Evolutionary conservation across 2,888 invertebrate genomes (phyloP), one percentile per base, ranked within the genome.

Genomic region (Epicampocera succincta): DNA sequence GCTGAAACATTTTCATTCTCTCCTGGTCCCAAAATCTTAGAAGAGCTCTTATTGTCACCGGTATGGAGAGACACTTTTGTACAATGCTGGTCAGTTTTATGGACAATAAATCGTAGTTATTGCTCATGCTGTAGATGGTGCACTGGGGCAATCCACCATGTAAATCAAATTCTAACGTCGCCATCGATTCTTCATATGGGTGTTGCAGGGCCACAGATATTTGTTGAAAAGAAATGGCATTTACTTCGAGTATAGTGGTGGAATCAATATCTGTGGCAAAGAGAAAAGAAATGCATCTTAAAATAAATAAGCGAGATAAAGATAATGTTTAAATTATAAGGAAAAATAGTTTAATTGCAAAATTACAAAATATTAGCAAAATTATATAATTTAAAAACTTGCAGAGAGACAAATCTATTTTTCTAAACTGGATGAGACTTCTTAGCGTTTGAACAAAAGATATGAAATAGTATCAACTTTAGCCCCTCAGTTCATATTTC

Each of bases 191-290:
- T 88, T 97, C 97, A 19, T 95, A 92, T 0, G 98, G 98, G 92
- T 98, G 98, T 89, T 98, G 98, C 88, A 99, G 93, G 9, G 97
- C 95, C 19, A 99, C 94, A 11, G 96, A 96, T 84, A 99, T 94
- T 90, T 97, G 96, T 83, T 96, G 96, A 93, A 97, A 95, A 0
- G 97, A 97, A 42, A 97, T 92, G 2, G 98, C 96, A 86, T 95
- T 96, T 85, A 98, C 94, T 92, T 99, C 98, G 89, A 98, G 95
- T 93, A 98, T 97, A n/a, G 96, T 93, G 13, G 90, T 91, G 40
- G 87, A 88, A 29, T 91, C 91, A 78, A 91, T 88, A 81, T 91
- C 90, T 93, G 90, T 52, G 90, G 5, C 89, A 8, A 33, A 8
- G n/a, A 38, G 21, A 61, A 61, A 38, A 17, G 48, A 33, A 40